Conservation (phyloP, 2,888 invertebrate genomes). For the Agrotis clavis region DNA sequence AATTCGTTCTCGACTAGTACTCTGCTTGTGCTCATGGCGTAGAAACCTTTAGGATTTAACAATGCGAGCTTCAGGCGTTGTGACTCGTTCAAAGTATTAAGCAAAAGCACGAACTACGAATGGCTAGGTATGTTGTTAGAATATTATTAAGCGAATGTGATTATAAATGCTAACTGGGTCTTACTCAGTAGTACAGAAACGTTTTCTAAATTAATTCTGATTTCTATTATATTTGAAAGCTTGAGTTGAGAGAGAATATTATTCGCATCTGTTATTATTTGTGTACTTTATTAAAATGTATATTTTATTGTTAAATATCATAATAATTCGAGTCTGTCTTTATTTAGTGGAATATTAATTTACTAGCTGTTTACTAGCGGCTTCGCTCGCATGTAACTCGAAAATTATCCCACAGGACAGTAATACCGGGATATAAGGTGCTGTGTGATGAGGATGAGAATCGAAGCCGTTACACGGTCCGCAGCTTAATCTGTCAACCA, state of each 20-base stretch:
- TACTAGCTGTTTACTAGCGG: too few relatives aligned
- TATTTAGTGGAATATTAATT: too few relatives aligned
- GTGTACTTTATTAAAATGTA: too few relatives aligned
- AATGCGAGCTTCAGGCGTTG: background rate
- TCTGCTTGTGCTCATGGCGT: too few relatives aligned
- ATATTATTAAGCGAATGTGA: constrained; percentile 25
- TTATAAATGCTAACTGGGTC: constrained; percentile 29
- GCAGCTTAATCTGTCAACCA: too few relatives aligned
- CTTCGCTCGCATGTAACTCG: too few relatives aligned
- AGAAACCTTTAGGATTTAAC: too few relatives aligned
- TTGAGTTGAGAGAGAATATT: background rate
- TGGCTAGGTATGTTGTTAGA: constrained; percentile 24
- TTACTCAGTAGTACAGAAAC: constrained; percentile 22
- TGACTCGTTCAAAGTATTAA: constrained; percentile 13
- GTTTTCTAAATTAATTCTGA: constrained; percentile 34
- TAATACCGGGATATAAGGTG: too few relatives aligned
- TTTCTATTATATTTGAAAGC: constrained; percentile 22
- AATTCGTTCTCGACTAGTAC: too few relatives aligned
- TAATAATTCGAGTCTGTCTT: background rate
- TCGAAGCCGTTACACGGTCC: too few relatives aligned
- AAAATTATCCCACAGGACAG: too few relatives aligned
- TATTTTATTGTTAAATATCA: background rate
- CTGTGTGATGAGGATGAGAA: too few relatives aligned
- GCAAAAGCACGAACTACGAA: background rate
- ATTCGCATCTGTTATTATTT: background rate